Conservation (phyloP, 2,797 vertebrate genomes). For the Botia kubotai region DNA sequence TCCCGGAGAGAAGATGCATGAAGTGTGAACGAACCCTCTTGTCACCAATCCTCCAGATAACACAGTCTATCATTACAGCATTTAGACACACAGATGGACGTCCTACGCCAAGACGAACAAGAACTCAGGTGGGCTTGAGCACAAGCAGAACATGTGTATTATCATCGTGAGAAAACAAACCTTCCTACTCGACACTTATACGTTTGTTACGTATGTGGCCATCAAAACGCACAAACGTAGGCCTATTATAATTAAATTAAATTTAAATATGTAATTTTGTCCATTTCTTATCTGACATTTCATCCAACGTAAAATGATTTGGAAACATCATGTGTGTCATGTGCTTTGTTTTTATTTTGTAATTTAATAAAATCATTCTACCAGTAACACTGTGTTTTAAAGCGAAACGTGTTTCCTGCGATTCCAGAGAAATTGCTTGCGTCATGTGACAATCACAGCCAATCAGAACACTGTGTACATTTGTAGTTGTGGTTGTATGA, state of each 20-base stretch:
- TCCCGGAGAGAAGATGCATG: constrained; percentile 41
- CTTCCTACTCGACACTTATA: background rate
- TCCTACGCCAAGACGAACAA: constrained; percentile 12
- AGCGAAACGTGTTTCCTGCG: too few species aligned
- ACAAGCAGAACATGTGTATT: background rate
- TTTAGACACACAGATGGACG: constrained; percentile 53
- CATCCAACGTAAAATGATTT: too few species aligned
- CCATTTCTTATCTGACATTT: too few species aligned
- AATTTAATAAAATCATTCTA: too few species aligned
- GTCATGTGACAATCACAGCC: background rate
- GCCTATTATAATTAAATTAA: too few species aligned
- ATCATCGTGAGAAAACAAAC: background rate
- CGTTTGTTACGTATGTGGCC: too few species aligned
- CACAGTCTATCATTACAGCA: constrained; percentile 56
- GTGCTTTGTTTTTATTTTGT: too few species aligned
- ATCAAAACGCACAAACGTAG: too few species aligned
- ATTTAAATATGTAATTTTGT: too few species aligned
- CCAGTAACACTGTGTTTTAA: too few species aligned
- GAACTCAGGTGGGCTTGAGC: background rate
- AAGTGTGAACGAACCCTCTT: constrained; percentile 55
- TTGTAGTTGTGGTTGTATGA: background rate
- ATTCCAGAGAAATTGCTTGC: too few species aligned
- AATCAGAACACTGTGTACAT: background rate
- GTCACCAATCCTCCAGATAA: constrained; percentile 52
- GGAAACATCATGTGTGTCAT: too few species aligned